These are phyloP conservation scores for Chironomus tepperi DNA, from an alignment of 1,140 invertebrate species.

Conservation along the genomic window DNA sequence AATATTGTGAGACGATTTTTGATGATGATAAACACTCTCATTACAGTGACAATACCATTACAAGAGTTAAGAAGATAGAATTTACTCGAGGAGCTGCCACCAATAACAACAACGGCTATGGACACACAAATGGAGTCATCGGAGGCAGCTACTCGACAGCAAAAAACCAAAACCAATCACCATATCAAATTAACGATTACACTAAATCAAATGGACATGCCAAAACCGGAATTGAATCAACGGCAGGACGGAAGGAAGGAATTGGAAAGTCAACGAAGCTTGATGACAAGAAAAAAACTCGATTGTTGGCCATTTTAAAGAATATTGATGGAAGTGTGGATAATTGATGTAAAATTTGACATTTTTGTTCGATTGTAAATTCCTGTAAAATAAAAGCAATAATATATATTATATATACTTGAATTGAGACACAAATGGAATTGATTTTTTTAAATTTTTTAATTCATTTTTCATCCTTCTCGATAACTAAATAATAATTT, in stretches of 20 bases:
- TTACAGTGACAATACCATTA: conserved; percentile 13
- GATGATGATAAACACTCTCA: neutral
- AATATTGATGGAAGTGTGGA: conserved; percentile 42
- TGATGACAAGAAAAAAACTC: conserved; percentile 44
- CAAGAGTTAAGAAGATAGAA: conserved; percentile 26
- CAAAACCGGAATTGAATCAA: conserved; percentile 27
- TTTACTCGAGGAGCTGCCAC: conserved; percentile 30
- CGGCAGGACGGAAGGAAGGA: conserved; percentile 29
- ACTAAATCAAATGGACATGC: conserved; percentile 31
- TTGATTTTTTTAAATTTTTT: neutral
- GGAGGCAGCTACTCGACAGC: conserved; percentile 32
- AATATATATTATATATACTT: too few species aligned
- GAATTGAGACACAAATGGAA: neutral
- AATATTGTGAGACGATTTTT: conserved; percentile 30
- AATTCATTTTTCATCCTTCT: neutral
- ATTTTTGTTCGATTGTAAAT: neutral
- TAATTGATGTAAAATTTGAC: neutral
- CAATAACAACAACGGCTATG: conserved; percentile 30
- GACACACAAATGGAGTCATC: conserved; percentile 32
- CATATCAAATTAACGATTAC: conserved; percentile 27
- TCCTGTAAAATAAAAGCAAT: too few species aligned
- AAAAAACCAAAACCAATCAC: conserved; percentile 10
- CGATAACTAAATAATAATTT: conserved; percentile 10
- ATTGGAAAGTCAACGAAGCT: conserved; percentile 34
- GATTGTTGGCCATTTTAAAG: conserved; percentile 52